Evolutionary conservation across 2,888 invertebrate species (phyloP).

Genomic region (Macrosiphum euphorbiae): DNA sequence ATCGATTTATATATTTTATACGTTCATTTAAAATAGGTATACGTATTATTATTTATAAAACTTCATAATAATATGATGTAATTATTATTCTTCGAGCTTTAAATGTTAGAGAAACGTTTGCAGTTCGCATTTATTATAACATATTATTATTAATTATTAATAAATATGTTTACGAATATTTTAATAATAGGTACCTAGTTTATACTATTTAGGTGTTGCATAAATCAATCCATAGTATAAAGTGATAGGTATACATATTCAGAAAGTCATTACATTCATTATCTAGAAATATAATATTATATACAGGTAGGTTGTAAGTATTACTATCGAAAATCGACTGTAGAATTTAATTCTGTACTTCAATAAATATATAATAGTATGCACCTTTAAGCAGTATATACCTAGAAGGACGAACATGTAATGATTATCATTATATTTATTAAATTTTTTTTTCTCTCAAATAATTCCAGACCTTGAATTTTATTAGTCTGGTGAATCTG

Average conservation of each 20-base stretch:
- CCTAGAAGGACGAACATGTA: constrained; percentile 30
- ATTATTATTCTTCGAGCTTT: neutral
- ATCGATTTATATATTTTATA: neutral
- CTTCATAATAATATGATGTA: neutral
- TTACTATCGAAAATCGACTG: neutral
- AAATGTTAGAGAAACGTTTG: neutral
- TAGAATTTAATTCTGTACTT: neutral
- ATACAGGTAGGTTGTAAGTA: neutral
- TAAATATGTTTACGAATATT: neutral
- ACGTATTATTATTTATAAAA: neutral
- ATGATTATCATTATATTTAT: neutral
- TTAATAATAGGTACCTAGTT: neutral
- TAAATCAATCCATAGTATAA: neutral
- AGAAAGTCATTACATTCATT: neutral
- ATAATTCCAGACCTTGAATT: constrained; percentile 29
- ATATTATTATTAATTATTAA: neutral
- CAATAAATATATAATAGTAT: neutral
- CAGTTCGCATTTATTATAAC: neutral
- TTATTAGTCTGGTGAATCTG: neutral
- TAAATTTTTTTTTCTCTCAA: neutral
- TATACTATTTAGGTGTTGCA: neutral
- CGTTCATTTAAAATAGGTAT: neutral
- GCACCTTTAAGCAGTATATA: neutral
- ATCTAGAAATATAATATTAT: neutral
- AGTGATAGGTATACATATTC: neutral